Percentiles rank a stretch among this genome's conserved stretches.
phyloP scores from a whole-genome alignment of 2,113 vertebrate species.

The Azemiops feae region DNA sequence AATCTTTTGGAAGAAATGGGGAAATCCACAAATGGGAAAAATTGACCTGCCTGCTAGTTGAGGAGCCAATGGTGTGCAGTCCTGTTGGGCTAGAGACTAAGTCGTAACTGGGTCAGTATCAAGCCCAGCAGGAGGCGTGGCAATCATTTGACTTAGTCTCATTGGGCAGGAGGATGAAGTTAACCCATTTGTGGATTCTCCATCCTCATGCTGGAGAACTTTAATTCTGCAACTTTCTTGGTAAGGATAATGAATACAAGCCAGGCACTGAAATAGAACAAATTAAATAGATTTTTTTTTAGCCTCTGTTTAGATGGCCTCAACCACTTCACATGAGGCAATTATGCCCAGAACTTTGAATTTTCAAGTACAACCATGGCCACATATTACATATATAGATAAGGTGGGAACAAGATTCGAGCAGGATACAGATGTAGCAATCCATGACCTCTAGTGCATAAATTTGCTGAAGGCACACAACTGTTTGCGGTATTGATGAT shows the following conservation, averaged over 20 bases:
- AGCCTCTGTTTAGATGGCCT: background rate
- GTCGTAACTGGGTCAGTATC: no score
- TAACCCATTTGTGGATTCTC: no score
- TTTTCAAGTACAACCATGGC: background rate
- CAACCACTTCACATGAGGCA: background rate
- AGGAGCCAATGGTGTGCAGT: no score
- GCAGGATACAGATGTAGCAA: background rate
- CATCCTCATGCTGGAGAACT: no score
- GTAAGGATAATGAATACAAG: background rate
- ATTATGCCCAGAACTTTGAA: background rate
- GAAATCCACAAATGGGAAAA: no score
- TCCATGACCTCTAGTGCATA: background rate
- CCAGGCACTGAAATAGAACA: background rate
- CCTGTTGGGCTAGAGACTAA: no score
- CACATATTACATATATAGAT: background rate
- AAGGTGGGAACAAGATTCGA: background rate
- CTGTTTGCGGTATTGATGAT: no score
- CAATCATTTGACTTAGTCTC: no score
- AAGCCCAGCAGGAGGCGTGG: no score
- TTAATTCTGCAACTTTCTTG: background rate
- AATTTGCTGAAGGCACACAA: background rate
- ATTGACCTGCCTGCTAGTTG: no score
- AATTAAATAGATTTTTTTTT: background rate
- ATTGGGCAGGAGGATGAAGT: no score
- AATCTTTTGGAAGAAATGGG: no score